A percentile compares a stretch with the other conserved stretches of the same genome.
These are phyloP conservation scores for Dioctria linearis DNA, from an alignment of 2,888 invertebrate species.

Conservation along the genomic window DNA sequence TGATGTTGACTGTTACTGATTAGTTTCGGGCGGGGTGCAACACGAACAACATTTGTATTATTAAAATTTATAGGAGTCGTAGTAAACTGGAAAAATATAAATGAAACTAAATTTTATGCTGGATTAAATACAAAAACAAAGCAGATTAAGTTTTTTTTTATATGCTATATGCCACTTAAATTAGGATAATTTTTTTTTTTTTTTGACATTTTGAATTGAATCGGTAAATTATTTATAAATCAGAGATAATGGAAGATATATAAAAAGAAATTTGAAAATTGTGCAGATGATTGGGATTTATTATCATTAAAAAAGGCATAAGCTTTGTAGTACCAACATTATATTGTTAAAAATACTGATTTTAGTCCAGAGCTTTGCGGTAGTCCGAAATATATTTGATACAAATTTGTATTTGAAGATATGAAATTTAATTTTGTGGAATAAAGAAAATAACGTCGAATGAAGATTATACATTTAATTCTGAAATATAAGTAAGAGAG, in stretches of 20 bases:
- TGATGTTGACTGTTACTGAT: slow-evolving; percentile 61
- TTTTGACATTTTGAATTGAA: neutral
- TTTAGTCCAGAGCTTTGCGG: no score
- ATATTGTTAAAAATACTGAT: no score
- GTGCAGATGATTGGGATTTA: slow-evolving; percentile 2
- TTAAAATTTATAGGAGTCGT: slow-evolving; percentile 74
- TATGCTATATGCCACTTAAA: neutral
- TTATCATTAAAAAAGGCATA: neutral
- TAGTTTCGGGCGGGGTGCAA: slow-evolving; percentile 70
- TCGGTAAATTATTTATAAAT: neutral
- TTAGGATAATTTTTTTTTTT: neutral
- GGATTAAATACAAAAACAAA: neutral
- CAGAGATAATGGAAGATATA: slow-evolving; percentile 19
- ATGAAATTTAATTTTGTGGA: no score
- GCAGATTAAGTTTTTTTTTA: neutral
- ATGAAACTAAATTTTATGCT: slow-evolving; percentile 13
- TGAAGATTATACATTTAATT: no score
- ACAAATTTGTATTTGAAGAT: no score
- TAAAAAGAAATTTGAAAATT: slow-evolving; percentile 20
- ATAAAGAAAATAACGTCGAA: no score
- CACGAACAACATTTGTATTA: slow-evolving; percentile 75
- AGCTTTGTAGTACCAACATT: no score
- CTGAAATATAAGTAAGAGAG: no score
- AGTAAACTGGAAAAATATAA: slow-evolving; percentile 65
- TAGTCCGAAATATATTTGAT: no score